Conservation (phyloP, 2,888 invertebrate genomes). For the Agonopterix arenella region DNA sequence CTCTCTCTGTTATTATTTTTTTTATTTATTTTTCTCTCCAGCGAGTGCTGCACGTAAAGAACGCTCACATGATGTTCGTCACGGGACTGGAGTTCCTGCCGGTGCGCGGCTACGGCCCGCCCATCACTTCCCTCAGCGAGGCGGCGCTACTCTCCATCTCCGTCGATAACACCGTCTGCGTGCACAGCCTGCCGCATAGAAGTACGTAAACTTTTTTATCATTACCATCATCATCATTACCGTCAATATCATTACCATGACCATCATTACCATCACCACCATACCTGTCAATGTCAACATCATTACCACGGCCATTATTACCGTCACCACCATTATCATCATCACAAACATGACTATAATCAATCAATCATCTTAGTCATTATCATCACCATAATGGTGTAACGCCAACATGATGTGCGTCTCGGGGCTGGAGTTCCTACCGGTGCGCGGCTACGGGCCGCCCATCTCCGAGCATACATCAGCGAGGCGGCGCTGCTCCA, state of each 20-base stretch:
- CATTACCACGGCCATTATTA: too few relatives aligned
- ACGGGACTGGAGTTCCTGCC: conserved; percentile 97
- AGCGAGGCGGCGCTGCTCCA: conserved; percentile 92
- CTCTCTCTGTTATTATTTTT: too few relatives aligned
- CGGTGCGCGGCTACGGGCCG: conserved; percentile 82
- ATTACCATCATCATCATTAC: too few relatives aligned
- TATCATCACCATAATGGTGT: too few relatives aligned
- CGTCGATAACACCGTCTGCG: conserved; percentile 94
- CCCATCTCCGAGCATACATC: conserved; percentile 80
- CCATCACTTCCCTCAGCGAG: conserved; percentile 85
- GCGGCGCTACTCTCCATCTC: conserved; percentile 96
- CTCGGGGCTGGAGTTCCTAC: conserved; percentile 96
- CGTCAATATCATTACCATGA: too few relatives aligned
- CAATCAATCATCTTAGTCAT: too few relatives aligned
- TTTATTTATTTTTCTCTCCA: too few relatives aligned
- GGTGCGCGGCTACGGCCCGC: conserved; percentile 80
- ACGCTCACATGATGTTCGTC: conserved; percentile 97
- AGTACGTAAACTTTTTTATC: conserved; percentile 53
- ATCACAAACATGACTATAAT: too few relatives aligned
- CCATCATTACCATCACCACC: too few relatives aligned
- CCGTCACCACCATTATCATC: too few relatives aligned
- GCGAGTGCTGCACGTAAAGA: conserved; percentile 88
- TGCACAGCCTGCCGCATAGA: conserved; percentile 89
- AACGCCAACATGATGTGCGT: conserved; percentile 97
- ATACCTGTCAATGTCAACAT: too few relatives aligned